These are phyloP conservation scores for Rhodinocichla rosea DNA, from an alignment of 2,113 vertebrate species.

Conservation along the genomic window DNA sequence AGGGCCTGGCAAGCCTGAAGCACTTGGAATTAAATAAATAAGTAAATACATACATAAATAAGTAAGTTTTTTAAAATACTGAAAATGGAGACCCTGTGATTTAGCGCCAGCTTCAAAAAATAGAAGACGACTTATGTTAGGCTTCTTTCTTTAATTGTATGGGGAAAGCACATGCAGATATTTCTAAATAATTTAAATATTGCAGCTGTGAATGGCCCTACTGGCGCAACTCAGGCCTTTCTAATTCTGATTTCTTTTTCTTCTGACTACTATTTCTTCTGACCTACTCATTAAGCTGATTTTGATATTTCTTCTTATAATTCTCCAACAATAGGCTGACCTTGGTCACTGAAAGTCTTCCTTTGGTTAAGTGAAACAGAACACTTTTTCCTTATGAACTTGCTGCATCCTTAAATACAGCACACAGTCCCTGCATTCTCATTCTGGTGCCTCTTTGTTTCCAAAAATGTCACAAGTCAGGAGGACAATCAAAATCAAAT, in stretches of 20 bases:
- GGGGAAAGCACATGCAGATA: background rate
- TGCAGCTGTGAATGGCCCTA: background rate
- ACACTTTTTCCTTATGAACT: background rate
- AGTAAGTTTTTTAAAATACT: background rate
- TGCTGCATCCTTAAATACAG: background rate
- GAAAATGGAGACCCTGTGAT: background rate
- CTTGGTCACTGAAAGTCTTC: background rate
- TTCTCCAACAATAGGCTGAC: background rate
- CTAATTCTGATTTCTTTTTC: background rate
- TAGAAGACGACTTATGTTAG: background rate
- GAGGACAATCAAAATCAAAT: conserved; percentile 52
- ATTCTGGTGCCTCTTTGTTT: background rate
- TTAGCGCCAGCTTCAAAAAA: background rate
- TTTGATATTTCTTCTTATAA: background rate
- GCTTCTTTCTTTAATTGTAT: background rate
- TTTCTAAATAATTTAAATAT: background rate
- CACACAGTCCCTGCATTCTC: background rate
- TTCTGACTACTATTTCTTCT: too few relatives aligned
- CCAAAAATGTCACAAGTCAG: conserved; percentile 34
- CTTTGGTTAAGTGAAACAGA: background rate
- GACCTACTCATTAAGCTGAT: background rate
- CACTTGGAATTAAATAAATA: background rate
- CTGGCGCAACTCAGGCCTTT: background rate
- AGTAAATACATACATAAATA: background rate
- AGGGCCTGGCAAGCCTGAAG: background rate